These are phyloP conservation scores for Hyposoter dolosus DNA, from an alignment of 2,888 invertebrate genomes.

Conservation along the genomic window DNA sequence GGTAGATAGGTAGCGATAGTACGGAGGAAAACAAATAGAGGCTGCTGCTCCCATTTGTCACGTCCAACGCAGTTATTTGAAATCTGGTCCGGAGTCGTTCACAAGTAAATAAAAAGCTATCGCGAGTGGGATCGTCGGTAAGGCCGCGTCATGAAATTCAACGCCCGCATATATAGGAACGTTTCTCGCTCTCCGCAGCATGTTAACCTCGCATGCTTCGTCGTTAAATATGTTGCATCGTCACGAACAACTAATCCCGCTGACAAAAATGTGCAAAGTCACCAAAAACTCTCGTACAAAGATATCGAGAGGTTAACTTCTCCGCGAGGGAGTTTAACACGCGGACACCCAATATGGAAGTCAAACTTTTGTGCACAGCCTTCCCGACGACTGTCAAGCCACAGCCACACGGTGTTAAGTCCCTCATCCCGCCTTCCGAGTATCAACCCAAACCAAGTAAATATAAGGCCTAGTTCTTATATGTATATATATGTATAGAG, in stretches of 20 bases:
- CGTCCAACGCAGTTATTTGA: not conserved
- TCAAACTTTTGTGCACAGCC: slow-evolving; percentile 17
- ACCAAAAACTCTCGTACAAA: slow-evolving; percentile 30
- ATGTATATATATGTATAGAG: not conserved
- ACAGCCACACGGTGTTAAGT: slow-evolving; percentile 31
- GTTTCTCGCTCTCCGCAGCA: too few relatives aligned
- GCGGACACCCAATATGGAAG: slow-evolving; percentile 8
- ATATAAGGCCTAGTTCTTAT: slow-evolving; percentile 52
- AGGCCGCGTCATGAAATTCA: too few relatives aligned
- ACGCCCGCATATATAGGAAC: too few relatives aligned
- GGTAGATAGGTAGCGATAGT: not conserved
- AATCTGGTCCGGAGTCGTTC: not conserved
- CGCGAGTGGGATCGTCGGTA: too few relatives aligned
- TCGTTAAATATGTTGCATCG: slow-evolving; percentile 34
- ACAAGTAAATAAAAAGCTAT: too few relatives aligned
- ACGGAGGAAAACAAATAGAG: slow-evolving; percentile 5
- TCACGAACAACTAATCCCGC: slow-evolving; percentile 27
- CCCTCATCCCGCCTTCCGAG: slow-evolving; percentile 43
- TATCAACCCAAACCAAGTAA: slow-evolving; percentile 55
- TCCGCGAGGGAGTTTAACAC: slow-evolving; percentile 27
- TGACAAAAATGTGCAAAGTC: slow-evolving; percentile 46
- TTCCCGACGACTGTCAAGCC: slow-evolving; percentile 46
- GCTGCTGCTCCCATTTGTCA: slow-evolving; percentile 5
- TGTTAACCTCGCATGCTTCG: slow-evolving; percentile 1
- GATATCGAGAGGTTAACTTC: slow-evolving; percentile 46